Evolutionary conservation across 2,888 invertebrate species (phyloP).

Genomic region (Maniola hyperantus): DNA sequence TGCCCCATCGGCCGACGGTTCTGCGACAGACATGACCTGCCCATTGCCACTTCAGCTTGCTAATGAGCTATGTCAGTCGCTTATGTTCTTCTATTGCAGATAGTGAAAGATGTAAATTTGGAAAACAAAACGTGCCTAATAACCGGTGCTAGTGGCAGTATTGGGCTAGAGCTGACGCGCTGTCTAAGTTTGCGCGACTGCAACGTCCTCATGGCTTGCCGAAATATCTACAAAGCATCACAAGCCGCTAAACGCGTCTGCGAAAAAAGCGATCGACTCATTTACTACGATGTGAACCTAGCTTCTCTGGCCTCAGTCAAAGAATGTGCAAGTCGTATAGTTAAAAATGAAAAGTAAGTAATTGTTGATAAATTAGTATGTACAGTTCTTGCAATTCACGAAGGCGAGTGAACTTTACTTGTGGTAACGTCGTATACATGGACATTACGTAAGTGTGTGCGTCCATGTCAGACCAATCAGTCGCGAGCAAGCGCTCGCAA

Average conservation of each 20-base stretch:
- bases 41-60: too few species aligned
- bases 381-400: too few species aligned
- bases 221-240: slow-evolving; percentile 86
- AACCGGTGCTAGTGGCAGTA: slow-evolving; percentile 97
- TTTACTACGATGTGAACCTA: slow-evolving; percentile 61
- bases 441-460: too few species aligned
- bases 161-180: slow-evolving; percentile 94
- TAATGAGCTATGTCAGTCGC: too few species aligned
- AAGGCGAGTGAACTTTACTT: too few species aligned
- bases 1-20: too few species aligned
- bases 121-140: slow-evolving; percentile 91
- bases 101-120: slow-evolving; percentile 91
- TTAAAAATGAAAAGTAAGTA: slow-evolving; percentile 55
- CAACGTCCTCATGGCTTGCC: slow-evolving; percentile 92
- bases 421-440: too few species aligned
- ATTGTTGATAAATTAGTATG: not conserved
- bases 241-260: slow-evolving; percentile 52
- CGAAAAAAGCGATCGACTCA: slow-evolving; percentile 50
- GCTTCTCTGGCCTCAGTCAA: slow-evolving; percentile 68
- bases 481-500: too few species aligned
- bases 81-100: too few species aligned
- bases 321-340: slow-evolving; percentile 57
- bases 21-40: too few species aligned
- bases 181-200: slow-evolving; percentile 92
- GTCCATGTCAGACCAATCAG: too few species aligned